Evolutionary conservation across 2,113 vertebrate species (phyloP), one percentile per base, ranked within the genome.

Genomic region (Phylloscopus whistleri): DNA sequence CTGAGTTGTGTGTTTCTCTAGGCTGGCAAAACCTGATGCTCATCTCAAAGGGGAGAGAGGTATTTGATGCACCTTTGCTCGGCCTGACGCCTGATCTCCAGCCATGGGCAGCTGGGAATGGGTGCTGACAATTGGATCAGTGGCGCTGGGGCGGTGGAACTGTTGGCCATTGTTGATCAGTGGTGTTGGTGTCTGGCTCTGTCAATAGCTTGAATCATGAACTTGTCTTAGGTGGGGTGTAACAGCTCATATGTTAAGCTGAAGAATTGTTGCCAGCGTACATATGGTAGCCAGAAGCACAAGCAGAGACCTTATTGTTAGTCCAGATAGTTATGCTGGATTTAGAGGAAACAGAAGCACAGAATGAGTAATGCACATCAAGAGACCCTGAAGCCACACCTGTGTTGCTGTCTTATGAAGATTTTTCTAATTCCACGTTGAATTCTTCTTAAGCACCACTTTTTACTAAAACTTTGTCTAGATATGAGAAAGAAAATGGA

Each of bases 101-200:
- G 63, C 53, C 13, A 2, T 0, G 49, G 41, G 33, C n/a, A 27
- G 1, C 21, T 39, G 6, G n/a, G 62, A 48, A 19, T 41, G 30
- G 16, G 7, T 72, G 53, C 73, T 53, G n/a, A 13, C 6, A 8
- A 4, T 30, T 13, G n/a, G 9, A 37, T 44, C 33, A 9, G 41
- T 8, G 35, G 11, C 0, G 2, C 19, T 3, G n/a, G 24, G 56
- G 17, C 0, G 0, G 11, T 56, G 59, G 31, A 58, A 4, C 35
- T 43, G 2, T 2, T 56, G 43, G 43, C 18, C 11, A 2, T 7
- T 51, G 8, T 15, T 35, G 14, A 11, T 51, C 8, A 7, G 12
- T 44, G 21, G 7, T 37, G 26, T 12, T 49, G 18, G 26, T 64
- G 46, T 58, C 51, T 73, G 44, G 26, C 14, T 59, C 59, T 56